Evolutionary conservation across 2,888 invertebrate species (phyloP).

Genomic region (Dasysyrphus tricinctus): DNA sequence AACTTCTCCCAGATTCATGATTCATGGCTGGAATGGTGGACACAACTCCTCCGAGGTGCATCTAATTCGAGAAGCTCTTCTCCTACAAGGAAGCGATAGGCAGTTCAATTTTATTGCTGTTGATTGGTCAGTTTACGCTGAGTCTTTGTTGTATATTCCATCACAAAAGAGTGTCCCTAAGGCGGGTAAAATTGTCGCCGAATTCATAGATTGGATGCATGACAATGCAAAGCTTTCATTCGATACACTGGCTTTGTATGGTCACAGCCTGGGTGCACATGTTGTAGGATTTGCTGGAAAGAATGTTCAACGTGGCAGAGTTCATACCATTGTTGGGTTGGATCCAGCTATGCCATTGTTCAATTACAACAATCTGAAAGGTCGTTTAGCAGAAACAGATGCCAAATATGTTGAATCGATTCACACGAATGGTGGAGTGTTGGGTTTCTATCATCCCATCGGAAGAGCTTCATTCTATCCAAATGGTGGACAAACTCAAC

Average conservation of each 20-base stretch:
- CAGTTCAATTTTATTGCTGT: constrained; percentile 85
- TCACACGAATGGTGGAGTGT: constrained; percentile 78
- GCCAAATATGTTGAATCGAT: constrained; percentile 79
- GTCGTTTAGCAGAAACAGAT: constrained; percentile 77
- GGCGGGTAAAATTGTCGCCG: constrained; percentile 76
- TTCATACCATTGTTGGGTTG: constrained; percentile 84
- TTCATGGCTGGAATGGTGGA: constrained; percentile 85
- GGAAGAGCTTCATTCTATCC: constrained; percentile 84
- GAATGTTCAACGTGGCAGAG: constrained; percentile 84
- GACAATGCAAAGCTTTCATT: constrained; percentile 83
- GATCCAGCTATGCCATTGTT: constrained; percentile 77
- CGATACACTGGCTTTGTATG: constrained; percentile 84
- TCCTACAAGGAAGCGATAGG: constrained; percentile 84
- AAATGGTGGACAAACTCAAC: constrained; percentile 84
- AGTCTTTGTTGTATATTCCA: constrained; percentile 81
- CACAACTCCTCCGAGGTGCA: constrained; percentile 80
- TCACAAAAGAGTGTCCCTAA: constrained; percentile 82
- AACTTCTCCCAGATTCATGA: constrained; percentile 77
- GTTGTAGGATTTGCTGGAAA: constrained; percentile 86
- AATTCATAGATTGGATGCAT: constrained; percentile 81
- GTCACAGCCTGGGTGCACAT: constrained; percentile 86
- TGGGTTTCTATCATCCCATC: constrained; percentile 77
- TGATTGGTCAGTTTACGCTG: constrained; percentile 83
- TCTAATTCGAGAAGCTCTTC: constrained; percentile 82
- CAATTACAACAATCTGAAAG: constrained; percentile 75